These are phyloP conservation scores for Diaphora mendica DNA, from an alignment of 2,888 invertebrate species.

Conservation along the genomic window DNA sequence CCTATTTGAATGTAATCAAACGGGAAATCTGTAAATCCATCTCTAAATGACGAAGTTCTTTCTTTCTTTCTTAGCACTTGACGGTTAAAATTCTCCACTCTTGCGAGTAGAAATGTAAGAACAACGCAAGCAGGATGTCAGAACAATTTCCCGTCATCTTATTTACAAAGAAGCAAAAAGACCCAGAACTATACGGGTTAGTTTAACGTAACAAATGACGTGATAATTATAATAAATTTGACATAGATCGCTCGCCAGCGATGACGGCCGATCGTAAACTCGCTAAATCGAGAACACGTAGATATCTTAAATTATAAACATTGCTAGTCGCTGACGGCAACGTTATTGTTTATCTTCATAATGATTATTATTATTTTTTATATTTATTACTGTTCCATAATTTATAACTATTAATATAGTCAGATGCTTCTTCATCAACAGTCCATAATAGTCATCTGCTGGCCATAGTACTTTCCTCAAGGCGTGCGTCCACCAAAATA, in stretches of 20 bases:
- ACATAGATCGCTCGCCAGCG: constrained; percentile 16
- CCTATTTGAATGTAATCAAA: background rate
- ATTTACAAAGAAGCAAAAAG: background rate
- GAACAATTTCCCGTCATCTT: background rate
- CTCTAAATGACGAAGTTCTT: no score
- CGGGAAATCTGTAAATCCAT: no score
- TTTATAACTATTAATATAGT: background rate
- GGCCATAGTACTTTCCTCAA: no score
- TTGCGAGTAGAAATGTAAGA: no score
- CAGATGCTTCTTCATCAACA: background rate
- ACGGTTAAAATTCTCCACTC: no score
- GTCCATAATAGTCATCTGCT: no score
- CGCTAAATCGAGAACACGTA: constrained; percentile 29
- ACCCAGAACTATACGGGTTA: background rate
- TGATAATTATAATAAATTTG: constrained; percentile 8
- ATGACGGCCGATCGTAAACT: constrained; percentile 41
- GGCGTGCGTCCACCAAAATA: no score
- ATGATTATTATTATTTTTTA: constrained; percentile 1
- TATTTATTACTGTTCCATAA: background rate
- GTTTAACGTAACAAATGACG: constrained; percentile 3
- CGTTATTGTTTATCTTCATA: constrained; percentile 3
- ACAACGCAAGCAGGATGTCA: no score
- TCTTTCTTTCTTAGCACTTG: no score
- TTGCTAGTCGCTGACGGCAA: background rate
- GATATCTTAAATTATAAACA: constrained; percentile 21